These are phyloP conservation scores for Dendrocopos noguchii DNA, from an alignment of 2,113 vertebrate species.

Conservation along the genomic window DNA sequence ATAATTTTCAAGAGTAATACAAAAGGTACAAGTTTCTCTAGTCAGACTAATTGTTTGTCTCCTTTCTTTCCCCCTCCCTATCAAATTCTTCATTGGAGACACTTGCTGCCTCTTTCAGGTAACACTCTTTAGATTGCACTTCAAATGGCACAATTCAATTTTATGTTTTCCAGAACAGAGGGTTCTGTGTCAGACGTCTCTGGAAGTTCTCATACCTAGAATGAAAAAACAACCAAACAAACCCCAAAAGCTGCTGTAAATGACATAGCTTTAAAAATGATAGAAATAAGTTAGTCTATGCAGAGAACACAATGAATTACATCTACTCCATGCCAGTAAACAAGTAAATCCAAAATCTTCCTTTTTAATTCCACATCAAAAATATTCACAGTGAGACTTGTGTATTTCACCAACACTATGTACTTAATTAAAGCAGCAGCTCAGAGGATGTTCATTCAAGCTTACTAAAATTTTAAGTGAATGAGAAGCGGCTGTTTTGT, in stretches of 20 bases:
- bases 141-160: constrained; percentile 46
- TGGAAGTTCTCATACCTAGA: constrained; percentile 96
- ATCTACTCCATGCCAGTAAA: neutral
- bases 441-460: neutral
- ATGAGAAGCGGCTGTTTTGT: neutral
- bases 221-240: neutral
- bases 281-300: neutral
- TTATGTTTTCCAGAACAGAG: constrained; percentile 93
- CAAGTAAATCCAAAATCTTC: neutral
- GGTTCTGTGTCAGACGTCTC: constrained; percentile 92
- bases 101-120: constrained; percentile 23
- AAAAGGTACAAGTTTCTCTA: constrained; percentile 61
- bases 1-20: constrained; percentile 61
- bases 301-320: neutral
- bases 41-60: constrained; percentile 35
- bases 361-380: neutral
- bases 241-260: neutral
- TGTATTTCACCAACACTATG: neutral
- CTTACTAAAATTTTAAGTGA: neutral
- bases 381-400: neutral
- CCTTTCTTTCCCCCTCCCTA: neutral
- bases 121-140: constrained; percentile 21
- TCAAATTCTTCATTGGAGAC: constrained; percentile 3
- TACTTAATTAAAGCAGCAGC: neutral
- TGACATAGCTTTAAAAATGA: neutral